phyloP scores from a whole-genome alignment of 2,113 vertebrate genomes.

The Rhinoderma darwinii region DNA sequence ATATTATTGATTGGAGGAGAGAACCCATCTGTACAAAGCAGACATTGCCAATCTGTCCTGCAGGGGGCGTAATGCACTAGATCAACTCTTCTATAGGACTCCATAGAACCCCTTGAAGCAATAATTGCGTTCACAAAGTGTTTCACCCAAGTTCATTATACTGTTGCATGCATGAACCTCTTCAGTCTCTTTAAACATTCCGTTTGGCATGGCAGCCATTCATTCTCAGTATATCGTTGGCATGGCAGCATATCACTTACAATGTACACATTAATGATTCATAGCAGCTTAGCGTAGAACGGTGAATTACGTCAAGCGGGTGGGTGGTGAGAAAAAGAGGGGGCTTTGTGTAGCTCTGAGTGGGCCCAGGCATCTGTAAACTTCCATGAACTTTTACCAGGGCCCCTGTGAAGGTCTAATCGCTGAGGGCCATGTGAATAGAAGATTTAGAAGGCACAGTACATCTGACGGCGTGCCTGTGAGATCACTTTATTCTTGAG shows the following conservation, averaged over 20 bases:
- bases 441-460: background rate
- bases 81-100: too few relatives aligned
- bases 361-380: background rate
- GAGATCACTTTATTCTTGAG: background rate
- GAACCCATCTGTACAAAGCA: too few relatives aligned
- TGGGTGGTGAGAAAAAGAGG: constrained; percentile 43
- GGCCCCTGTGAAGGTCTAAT: background rate
- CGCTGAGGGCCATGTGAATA: background rate
- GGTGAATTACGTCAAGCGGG: constrained; percentile 17
- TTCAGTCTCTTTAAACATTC: background rate
- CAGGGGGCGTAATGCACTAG: too few relatives aligned
- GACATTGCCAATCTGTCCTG: too few relatives aligned
- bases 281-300: background rate
- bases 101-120: too few relatives aligned
- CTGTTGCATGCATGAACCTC: background rate
- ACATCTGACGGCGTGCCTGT: background rate
- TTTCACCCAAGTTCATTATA: too few relatives aligned
- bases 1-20: too few relatives aligned
- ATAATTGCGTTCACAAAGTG: too few relatives aligned
- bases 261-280: constrained; percentile 22
- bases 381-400: background rate
- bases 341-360: constrained; percentile 25
- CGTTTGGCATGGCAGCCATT: background rate
- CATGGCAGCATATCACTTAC: constrained; percentile 16
- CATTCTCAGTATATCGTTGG: background rate